A percentile compares a stretch with the other conserved stretches of the same genome.
phyloP scores from a whole-genome alignment of 2,888 invertebrate species.

The Apamea crenata region DNA sequence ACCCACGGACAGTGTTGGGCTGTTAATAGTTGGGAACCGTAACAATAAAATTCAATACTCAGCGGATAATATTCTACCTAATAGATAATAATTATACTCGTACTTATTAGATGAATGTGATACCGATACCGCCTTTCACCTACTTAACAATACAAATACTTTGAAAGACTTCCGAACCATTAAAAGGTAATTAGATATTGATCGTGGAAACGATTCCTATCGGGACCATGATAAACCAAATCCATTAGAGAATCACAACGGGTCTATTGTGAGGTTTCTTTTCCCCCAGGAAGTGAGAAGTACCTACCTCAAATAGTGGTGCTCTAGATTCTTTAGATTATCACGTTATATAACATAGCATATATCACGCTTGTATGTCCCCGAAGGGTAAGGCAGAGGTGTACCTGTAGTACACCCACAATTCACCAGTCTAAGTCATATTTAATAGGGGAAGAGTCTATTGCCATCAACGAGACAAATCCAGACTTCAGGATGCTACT shows the following conservation, averaged over 20 bases:
- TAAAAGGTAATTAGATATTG: slow-evolving; percentile 53
- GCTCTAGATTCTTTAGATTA: background rate
- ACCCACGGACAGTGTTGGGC: background rate
- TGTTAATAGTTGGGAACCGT: background rate
- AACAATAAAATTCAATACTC: slow-evolving; percentile 15
- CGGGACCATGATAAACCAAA: slow-evolving; percentile 31
- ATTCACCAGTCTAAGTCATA: background rate
- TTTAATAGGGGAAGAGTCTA: background rate
- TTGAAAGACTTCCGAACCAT: slow-evolving; percentile 51
- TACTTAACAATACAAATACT: slow-evolving; percentile 38
- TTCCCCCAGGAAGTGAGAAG: background rate
- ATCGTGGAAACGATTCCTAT: slow-evolving; percentile 27
- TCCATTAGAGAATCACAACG: slow-evolving; percentile 34
- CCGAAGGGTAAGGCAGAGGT: background rate
- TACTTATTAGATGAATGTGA: background rate
- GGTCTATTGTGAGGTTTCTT: slow-evolving; percentile 10
- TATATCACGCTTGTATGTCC: background rate
- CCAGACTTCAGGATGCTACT: background rate
- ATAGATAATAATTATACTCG: background rate
- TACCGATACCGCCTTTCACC: slow-evolving; percentile 38
- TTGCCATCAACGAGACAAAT: background rate
- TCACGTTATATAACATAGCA: background rate
- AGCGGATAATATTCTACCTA: background rate
- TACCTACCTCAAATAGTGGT: slow-evolving; percentile 18
- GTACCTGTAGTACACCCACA: no score